Evolutionary conservation across 1,140 invertebrate genomes (phyloP).

Genomic region (Camponotus floridanus): DNA sequence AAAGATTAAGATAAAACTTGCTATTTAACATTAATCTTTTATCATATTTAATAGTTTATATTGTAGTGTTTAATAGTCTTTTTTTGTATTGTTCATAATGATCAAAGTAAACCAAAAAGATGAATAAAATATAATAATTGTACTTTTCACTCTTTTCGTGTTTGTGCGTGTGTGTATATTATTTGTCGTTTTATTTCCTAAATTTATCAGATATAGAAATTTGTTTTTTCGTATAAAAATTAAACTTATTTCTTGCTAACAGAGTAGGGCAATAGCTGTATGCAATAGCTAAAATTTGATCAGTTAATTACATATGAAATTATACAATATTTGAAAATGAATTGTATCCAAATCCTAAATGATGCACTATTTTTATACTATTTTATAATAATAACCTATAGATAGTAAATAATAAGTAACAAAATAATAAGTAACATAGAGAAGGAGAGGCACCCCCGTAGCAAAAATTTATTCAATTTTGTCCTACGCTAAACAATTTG

Average conservation of each 20-base stretch:
- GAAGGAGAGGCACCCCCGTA: background rate
- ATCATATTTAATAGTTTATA: conserved; percentile 4
- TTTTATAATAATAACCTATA: background rate
- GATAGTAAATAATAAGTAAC: background rate
- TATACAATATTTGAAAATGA: background rate
- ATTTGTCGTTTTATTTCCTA: background rate
- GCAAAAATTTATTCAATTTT: background rate
- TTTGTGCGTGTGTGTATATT: background rate
- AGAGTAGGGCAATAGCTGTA: background rate
- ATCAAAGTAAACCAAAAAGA: background rate
- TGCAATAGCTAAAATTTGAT: background rate
- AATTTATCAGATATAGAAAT: background rate
- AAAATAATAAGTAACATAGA: too few relatives aligned
- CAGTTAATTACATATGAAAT: background rate
- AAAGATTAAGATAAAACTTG: background rate
- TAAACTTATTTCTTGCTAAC: background rate
- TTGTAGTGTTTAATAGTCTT: too few relatives aligned
- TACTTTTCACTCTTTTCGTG: background rate
- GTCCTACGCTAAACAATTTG: background rate
- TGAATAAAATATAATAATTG: background rate
- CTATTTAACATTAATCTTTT: background rate
- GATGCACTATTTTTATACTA: background rate
- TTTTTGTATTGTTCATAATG: background rate
- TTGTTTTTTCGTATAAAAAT: background rate
- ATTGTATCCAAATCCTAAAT: background rate